phyloP scores from a whole-genome alignment of 2,113 vertebrate species.

The Passer montanus region DNA sequence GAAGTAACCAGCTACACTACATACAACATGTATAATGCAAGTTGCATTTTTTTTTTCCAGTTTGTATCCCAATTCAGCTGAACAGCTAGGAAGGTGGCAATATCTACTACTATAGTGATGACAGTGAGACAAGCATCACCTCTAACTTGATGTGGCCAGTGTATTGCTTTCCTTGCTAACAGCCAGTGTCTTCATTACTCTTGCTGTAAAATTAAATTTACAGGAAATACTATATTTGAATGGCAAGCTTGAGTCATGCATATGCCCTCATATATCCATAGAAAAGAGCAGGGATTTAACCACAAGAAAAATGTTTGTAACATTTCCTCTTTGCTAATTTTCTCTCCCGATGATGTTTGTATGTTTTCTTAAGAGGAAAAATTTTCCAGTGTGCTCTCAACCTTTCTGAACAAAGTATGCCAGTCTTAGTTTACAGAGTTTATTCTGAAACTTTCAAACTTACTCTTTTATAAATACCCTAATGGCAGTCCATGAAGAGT shows the following conservation, averaged over 20 bases:
- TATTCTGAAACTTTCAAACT: background rate
- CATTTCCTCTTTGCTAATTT: background rate
- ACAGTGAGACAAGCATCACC: background rate
- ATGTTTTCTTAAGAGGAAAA: background rate
- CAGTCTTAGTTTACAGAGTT: background rate
- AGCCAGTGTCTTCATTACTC: background rate
- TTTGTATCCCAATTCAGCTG: background rate
- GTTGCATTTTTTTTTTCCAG: background rate
- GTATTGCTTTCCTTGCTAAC: background rate
- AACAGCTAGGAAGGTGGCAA: background rate
- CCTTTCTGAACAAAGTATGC: background rate
- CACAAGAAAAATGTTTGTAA: background rate
- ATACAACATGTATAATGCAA: background rate
- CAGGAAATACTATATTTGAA: background rate
- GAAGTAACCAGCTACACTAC: background rate
- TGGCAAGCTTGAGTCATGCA: background rate
- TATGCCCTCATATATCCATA: background rate
- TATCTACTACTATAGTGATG: accelerated
- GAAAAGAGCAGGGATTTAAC: background rate
- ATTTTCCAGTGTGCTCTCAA: background rate
- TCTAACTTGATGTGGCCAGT: too few species aligned
- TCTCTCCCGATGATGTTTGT: background rate
- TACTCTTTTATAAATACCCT: background rate
- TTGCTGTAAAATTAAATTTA: background rate
- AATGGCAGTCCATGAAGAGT: background rate